Percentiles rank a stretch among this genome's conserved stretches.
Conservation (phyloP, 2,797 vertebrate genomes). For the Novumbra hubbsi region DNA sequence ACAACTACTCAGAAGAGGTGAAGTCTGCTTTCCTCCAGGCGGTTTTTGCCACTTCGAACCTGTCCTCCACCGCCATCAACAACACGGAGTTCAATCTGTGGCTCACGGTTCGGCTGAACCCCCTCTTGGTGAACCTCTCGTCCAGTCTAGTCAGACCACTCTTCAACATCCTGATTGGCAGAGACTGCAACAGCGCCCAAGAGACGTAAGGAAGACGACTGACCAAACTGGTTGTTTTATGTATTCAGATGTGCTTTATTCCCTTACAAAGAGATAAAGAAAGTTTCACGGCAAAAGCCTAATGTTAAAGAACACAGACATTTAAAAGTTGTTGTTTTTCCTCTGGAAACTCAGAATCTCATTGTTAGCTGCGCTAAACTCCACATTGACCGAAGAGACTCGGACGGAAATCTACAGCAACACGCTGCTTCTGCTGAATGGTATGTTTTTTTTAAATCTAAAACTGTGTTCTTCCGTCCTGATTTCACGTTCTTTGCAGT, state of each 20-base stretch:
- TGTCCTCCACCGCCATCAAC: slow-evolving; percentile 47
- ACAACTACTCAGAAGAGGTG: slow-evolving; percentile 54
- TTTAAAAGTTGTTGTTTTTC: neutral
- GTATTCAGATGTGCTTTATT: neutral
- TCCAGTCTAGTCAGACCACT: slow-evolving; percentile 44
- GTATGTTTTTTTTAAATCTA: slow-evolving; percentile 18
- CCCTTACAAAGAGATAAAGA: too few relatives aligned
- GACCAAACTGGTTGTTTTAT: neutral
- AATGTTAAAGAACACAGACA: neutral
- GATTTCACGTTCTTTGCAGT: neutral
- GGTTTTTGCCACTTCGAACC: slow-evolving; percentile 40
- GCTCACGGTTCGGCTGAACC: slow-evolving; percentile 54
- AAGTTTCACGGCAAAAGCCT: neutral
- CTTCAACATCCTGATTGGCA: slow-evolving; percentile 34
- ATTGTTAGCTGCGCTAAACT: slow-evolving; percentile 42
- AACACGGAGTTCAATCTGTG: slow-evolving; percentile 57
- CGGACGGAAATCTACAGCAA: slow-evolving; percentile 50
- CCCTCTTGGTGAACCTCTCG: slow-evolving; percentile 53
- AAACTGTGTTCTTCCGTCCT: neutral
- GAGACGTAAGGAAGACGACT: slow-evolving; percentile 51
- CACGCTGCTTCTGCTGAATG: slow-evolving; percentile 46
- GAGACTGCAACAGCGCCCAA: slow-evolving; percentile 57
- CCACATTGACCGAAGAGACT: slow-evolving; percentile 44
- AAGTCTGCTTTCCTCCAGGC: slow-evolving; percentile 58
- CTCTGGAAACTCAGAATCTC: slow-evolving; percentile 39